A percentile compares a stretch with the other conserved stretches of the same genome.
Conservation (phyloP, 1,140 invertebrate genomes). For the Chrysopa pallens region DNA sequence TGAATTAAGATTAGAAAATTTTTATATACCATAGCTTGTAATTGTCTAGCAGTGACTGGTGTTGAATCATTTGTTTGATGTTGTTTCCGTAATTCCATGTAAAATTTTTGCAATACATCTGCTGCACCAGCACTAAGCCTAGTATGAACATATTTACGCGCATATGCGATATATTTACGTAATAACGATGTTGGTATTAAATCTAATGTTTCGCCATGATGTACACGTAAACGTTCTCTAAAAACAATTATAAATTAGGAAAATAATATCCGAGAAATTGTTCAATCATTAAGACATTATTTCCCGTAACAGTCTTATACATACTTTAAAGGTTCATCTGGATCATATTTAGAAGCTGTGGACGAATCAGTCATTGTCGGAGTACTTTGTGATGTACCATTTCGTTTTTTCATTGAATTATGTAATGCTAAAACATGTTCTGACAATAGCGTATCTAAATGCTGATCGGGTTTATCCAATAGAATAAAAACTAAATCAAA, state of each 20-base stretch:
- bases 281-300: too few species aligned
- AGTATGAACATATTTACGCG: constrained; percentile 74
- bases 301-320: too few species aligned
- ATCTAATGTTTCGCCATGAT: constrained; percentile 41
- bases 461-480: constrained; percentile 66
- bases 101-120: constrained; percentile 57
- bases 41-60: constrained; percentile 66
- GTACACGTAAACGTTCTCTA: constrained; percentile 42
- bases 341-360: constrained; percentile 3
- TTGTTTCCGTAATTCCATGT: constrained; percentile 54
- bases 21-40: constrained; percentile 60
- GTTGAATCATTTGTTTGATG: constrained; percentile 32
- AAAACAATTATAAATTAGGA: constrained; percentile 12
- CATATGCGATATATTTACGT: constrained; percentile 83
- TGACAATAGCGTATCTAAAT: constrained; percentile 57
- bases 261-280: too few species aligned
- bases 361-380: neutral
- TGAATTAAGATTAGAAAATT: too few species aligned
- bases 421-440: constrained; percentile 67
- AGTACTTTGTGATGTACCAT: neutral
- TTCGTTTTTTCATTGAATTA: constrained; percentile 26
- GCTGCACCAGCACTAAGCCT: constrained; percentile 52
- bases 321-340: constrained; percentile 1
- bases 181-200: constrained; percentile 55
- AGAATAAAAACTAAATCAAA: constrained; percentile 90